phyloP scores from a whole-genome alignment of 2,888 invertebrate genomes.

The Cantharis rufa region DNA sequence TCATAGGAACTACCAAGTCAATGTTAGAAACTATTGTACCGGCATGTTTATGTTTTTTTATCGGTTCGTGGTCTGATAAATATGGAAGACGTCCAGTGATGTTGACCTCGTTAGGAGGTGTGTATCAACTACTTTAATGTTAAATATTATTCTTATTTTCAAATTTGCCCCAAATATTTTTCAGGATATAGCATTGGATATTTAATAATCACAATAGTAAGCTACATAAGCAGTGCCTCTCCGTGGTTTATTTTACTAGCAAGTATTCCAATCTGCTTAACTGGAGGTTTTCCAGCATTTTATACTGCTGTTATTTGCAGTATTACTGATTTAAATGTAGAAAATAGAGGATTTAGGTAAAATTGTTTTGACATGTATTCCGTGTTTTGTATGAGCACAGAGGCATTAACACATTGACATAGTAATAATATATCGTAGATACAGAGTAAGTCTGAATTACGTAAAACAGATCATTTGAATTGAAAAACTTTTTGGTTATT shows the following conservation, averaged over 20 bases:
- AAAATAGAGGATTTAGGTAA: constrained; percentile 66
- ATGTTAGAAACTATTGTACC: constrained; percentile 70
- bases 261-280: constrained; percentile 63
- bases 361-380: background rate
- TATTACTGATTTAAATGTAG: constrained; percentile 67
- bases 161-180: background rate
- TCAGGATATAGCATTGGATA: constrained; percentile 28
- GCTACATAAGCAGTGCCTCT: constrained; percentile 36
- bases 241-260: constrained; percentile 58
- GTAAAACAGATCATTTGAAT: too few species aligned
- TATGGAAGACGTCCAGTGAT: constrained; percentile 73
- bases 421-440: too few species aligned
- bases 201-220: constrained; percentile 22
- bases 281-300: constrained; percentile 66
- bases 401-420: too few species aligned
- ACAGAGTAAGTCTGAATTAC: too few species aligned
- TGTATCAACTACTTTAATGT: background rate
- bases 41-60: constrained; percentile 69
- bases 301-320: constrained; percentile 61
- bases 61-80: constrained; percentile 83
- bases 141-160: background rate
- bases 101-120: constrained; percentile 66
- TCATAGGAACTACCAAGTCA: constrained; percentile 65
- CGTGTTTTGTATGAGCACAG: too few species aligned
- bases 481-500: too few species aligned